Percentiles rank a stretch among this genome's conserved stretches.
Conservation (phyloP, 2,797 vertebrate genomes). For the Leptodactylus fallax region DNA sequence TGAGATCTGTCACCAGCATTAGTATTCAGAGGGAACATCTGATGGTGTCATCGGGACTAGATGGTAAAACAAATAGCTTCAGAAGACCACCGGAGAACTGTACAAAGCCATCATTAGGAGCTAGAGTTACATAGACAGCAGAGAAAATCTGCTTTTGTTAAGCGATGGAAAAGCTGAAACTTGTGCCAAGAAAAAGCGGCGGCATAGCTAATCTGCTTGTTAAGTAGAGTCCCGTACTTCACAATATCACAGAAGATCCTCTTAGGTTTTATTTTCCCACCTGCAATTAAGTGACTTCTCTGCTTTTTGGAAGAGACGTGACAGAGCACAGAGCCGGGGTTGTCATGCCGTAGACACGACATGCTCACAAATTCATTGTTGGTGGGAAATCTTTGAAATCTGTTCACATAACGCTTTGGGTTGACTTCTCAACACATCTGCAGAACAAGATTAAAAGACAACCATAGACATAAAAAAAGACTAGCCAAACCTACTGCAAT, state of each 20-base stretch:
- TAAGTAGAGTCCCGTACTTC: conserved; percentile 61
- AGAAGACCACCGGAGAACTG: conserved; percentile 59
- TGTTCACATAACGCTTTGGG: neutral
- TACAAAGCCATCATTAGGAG: conserved; percentile 58
- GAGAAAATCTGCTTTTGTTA: conserved; percentile 58
- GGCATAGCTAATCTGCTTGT: conserved; percentile 63
- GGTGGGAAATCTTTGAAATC: conserved; percentile 17
- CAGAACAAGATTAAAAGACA: neutral
- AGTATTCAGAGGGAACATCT: conserved; percentile 59
- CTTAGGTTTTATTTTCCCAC: conserved; percentile 42
- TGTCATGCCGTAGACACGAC: neutral
- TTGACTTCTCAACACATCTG: neutral
- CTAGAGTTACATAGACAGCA: conserved; percentile 44
- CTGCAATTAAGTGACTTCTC: conserved; percentile 61
- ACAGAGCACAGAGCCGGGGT: neutral
- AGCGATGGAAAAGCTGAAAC: conserved; percentile 54
- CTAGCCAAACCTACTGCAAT: neutral
- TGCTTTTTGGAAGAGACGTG: neutral
- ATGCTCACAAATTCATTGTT: neutral
- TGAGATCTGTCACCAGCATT: conserved; percentile 59
- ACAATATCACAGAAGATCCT: conserved; percentile 28
- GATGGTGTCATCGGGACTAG: conserved; percentile 57
- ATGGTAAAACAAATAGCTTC: conserved; percentile 58
- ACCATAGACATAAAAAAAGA: neutral
- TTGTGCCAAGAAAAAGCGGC: conserved; percentile 48